Evolutionary conservation across 2,113 vertebrate genomes (phyloP).

Genomic region (Eulemur rufifrons): DNA sequence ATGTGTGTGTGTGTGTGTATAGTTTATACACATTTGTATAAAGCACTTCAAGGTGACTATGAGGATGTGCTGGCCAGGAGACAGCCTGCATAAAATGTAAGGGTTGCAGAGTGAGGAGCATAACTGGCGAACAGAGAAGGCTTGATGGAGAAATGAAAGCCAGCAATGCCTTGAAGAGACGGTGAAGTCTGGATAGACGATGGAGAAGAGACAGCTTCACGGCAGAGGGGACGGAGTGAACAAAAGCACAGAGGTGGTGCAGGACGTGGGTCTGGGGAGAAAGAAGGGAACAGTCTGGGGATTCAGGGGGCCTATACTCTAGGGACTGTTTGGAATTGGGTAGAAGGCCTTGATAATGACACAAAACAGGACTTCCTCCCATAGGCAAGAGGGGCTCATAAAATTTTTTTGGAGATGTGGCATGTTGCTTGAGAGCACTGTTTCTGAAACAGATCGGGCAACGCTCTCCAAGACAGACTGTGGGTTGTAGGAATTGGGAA

Average conservation of each 20-base stretch:
- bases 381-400: background rate
- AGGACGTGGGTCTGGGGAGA: background rate
- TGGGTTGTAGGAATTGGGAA: background rate
- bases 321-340: background rate
- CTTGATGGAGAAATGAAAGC: background rate
- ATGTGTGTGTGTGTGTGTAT: background rate
- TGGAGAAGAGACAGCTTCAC: background rate
- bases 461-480: background rate
- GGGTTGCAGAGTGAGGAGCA: background rate
- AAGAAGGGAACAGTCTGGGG: background rate
- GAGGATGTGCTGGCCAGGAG: background rate
- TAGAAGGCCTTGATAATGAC: background rate
- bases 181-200: background rate
- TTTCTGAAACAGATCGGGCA: background rate
- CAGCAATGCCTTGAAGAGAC: background rate
- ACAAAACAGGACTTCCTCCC: background rate
- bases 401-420: background rate
- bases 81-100: background rate
- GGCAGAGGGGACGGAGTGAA: background rate
- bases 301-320: background rate
- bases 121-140: background rate
- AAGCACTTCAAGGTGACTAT: background rate
- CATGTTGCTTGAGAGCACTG: background rate
- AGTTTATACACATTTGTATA: background rate
- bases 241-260: background rate